A percentile compares a stretch with the other conserved stretches of the same genome.
phyloP scores from a whole-genome alignment of 1,140 invertebrate species.

The Bombus balteatus region DNA sequence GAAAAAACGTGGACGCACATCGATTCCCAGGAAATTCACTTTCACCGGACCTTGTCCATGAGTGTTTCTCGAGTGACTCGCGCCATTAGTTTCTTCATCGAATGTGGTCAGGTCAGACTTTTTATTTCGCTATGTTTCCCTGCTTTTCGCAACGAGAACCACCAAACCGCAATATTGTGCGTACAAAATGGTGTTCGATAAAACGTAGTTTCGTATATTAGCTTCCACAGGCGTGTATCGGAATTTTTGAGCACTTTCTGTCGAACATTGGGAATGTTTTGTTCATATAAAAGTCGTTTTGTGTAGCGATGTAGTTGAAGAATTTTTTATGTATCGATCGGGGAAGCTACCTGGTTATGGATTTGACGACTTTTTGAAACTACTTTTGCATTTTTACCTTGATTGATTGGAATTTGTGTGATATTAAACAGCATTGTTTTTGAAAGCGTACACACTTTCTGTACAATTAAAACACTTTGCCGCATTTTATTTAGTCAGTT shows the following conservation, averaged over 20 bases:
- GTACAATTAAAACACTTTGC: no score
- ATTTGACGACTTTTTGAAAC: no score
- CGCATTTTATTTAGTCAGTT: no score
- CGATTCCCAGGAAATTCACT: slow-evolving; percentile 80
- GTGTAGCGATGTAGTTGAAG: no score
- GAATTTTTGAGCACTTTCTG: not conserved
- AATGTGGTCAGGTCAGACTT: not conserved
- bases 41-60: slow-evolving; percentile 74
- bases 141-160: no score
- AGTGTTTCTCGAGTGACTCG: slow-evolving; percentile 52
- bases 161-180: not conserved
- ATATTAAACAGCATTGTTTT: no score
- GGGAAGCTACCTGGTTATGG: no score
- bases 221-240: not conserved
- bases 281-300: not conserved
- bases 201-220: not conserved
- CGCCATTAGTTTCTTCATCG: slow-evolving; percentile 48
- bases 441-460: no score
- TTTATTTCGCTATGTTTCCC: not conserved
- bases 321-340: no score
- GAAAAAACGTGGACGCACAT: slow-evolving; percentile 67
- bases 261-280: not conserved
- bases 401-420: no score
- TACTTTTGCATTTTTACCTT: no score
- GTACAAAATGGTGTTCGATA: not conserved